Evolutionary conservation across 2,113 vertebrate genomes (phyloP), one percentile per base, ranked within the genome.

Genomic region (Lophotis ruficrista): DNA sequence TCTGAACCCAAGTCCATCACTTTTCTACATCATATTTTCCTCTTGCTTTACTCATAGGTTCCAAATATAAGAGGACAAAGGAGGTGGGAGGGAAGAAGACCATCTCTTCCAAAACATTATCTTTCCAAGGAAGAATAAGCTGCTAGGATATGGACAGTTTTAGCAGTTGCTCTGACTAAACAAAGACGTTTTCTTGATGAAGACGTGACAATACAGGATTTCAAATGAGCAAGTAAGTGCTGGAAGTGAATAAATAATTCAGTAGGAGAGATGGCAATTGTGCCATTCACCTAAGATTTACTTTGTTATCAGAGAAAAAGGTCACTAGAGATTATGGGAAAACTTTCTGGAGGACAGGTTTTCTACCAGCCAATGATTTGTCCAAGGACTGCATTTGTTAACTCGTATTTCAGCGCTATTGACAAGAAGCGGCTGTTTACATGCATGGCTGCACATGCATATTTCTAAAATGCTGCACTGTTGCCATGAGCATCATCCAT

Each of bases 221-320:
- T 89, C 71, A 95, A 73, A 89, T 38, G 54, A 93, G 54, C 53
- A 87, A 53, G 28, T 47, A 70, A 83, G 43, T 66, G 75, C 77
- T 94, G 43, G 69, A 90, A 90, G 22, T 35, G 50, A 95, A 90
- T 93, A 86, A 79, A 94, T 94, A 92, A 95, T 96, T 94, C 65
- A 89, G 9, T 2, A 58, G 84, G 22, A 81, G 61, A 90, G 43
- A 82, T 14, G 4, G 38, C 25, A 89, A 89, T n/a, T 24, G 12
- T 89, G 51, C 19, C 45, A 43, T 65, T 83, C 60, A 73, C 69
- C 38, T 68, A 88, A 70, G 61, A 93, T 68, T 89, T 72, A 53
- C 65, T 64, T 54, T 31, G 70, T 33, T 61, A n/a, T 35, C n/a
- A 66, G 72, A 89, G 41, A 30, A 60, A 72, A 89, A 69, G 3